phyloP scores from a whole-genome alignment of 2,113 vertebrate species.

The Carollia perspicillata region DNA sequence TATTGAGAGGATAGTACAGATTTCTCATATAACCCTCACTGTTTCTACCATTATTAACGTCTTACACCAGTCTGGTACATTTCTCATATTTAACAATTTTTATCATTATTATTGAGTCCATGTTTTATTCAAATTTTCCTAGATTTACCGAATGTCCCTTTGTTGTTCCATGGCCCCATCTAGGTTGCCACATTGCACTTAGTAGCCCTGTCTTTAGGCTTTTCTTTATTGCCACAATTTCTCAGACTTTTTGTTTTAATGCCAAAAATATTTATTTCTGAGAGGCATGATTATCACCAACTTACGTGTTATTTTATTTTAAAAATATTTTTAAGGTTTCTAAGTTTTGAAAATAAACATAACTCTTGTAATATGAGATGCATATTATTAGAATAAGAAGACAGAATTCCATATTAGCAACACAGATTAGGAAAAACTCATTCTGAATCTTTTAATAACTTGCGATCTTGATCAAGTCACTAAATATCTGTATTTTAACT shows the following conservation, averaged over 20 bases:
- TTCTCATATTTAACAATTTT: background rate
- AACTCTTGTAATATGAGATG: background rate
- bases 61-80: background rate
- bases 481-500: background rate
- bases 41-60: background rate
- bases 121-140: background rate
- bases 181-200: background rate
- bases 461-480: background rate
- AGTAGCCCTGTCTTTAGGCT: background rate
- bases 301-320: background rate
- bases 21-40: accelerated
- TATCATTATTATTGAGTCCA: background rate
- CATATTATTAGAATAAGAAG: background rate
- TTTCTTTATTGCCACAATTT: background rate
- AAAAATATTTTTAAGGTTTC: background rate
- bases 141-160: background rate
- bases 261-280: background rate
- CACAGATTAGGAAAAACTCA: background rate
- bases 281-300: background rate
- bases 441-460: background rate
- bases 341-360: background rate
- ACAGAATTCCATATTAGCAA: background rate
- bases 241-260: background rate
- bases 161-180: background rate
- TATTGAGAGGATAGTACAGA: background rate